A percentile compares a stretch with the other conserved stretches of the same genome.
phyloP scores from a whole-genome alignment of 37 sponge, comb jelly and placozoan species.

The Beroe ovata region DNA sequence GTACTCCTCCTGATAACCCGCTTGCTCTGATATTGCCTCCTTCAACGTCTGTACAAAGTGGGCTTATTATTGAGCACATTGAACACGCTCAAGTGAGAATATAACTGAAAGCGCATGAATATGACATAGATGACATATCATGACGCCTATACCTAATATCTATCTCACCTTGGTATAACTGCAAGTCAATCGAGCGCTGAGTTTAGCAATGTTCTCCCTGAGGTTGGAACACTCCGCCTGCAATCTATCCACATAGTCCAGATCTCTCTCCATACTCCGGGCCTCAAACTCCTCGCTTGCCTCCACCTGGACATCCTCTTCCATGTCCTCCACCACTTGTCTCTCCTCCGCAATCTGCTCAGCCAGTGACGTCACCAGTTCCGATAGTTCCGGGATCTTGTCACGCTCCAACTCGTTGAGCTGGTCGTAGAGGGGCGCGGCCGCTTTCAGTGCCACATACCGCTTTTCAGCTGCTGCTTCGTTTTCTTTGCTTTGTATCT shows the following conservation, averaged over 20 bases:
- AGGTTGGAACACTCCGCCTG: conserved; percentile 4
- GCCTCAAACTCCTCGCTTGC: background rate
- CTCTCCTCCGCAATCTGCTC: conserved; percentile 9
- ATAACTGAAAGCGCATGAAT: too few species aligned
- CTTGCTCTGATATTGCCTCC: conserved; percentile 49
- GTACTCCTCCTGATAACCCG: conserved; percentile 29
- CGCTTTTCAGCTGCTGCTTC: conserved; percentile 20
- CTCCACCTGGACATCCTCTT: background rate
- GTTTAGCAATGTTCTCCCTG: background rate
- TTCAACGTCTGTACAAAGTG: conserved; percentile 10
- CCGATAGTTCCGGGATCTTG: conserved; percentile 18
- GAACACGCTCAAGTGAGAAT: too few species aligned
- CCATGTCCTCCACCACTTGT: background rate
- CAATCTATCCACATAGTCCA: conserved; percentile 52
- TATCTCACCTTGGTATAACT: conserved; percentile 45
- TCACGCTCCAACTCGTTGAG: background rate
- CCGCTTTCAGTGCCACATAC: background rate
- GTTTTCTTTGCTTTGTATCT: background rate
- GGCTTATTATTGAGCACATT: too few species aligned
- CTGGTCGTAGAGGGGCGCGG: background rate
- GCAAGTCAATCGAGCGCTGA: background rate
- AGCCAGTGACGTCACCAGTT: background rate
- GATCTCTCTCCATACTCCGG: conserved; percentile 15
- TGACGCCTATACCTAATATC: too few species aligned
- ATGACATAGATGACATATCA: too few species aligned